phyloP scores from a whole-genome alignment of 2,797 vertebrate genomes.

The Poeciliopsis gracilis region DNA sequence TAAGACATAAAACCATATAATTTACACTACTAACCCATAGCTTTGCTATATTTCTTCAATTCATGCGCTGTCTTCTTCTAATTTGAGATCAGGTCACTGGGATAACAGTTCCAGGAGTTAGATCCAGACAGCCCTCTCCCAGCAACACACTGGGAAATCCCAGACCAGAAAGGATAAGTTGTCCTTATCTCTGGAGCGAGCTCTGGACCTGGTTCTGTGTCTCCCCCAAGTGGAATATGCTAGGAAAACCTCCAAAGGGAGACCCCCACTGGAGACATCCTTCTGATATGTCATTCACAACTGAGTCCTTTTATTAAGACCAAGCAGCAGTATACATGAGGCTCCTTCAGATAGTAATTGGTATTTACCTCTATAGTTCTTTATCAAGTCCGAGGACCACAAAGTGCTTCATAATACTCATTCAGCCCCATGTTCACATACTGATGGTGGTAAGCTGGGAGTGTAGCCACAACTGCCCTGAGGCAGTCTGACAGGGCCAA shows the following conservation, averaged over 20 bases:
- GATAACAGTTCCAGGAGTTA: neutral
- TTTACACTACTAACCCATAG: neutral
- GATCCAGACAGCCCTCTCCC: neutral
- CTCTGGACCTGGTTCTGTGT: neutral
- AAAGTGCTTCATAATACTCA: too few species aligned
- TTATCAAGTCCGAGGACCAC: too few species aligned
- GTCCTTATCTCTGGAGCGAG: too few species aligned
- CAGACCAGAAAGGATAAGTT: neutral
- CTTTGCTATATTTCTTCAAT: neutral
- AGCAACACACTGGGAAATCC: neutral
- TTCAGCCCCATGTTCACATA: too few species aligned
- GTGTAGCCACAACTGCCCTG: too few species aligned
- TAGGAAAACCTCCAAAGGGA: neutral
- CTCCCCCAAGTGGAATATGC: neutral
- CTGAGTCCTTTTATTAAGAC: neutral
- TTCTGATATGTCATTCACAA: neutral
- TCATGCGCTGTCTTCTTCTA: neutral
- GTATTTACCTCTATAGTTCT: too few species aligned
- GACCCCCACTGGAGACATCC: neutral
- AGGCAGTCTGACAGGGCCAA: too few species aligned
- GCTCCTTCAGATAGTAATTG: neutral
- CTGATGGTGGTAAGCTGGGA: too few species aligned
- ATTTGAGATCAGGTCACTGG: neutral
- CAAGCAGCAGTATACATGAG: neutral
- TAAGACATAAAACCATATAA: neutral